Conservation (phyloP, 2,113 vertebrate species). For the Apteryx mantelli region DNA sequence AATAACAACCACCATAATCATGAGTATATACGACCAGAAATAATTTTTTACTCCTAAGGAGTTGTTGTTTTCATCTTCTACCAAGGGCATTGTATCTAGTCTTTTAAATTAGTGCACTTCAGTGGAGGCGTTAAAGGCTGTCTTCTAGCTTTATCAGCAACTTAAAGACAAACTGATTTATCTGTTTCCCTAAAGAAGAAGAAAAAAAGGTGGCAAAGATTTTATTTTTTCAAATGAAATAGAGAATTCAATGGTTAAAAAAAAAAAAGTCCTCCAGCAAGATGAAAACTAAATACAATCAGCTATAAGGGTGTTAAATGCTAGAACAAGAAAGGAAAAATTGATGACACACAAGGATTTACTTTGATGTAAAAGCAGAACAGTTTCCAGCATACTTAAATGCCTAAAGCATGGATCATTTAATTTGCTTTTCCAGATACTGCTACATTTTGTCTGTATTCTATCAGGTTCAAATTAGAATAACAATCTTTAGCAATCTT, state of each 20-base stretch:
- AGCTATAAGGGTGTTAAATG: neutral
- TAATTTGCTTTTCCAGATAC: neutral
- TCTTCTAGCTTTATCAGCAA: conserved; percentile 1
- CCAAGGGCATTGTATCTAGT: neutral
- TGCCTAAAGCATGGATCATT: neutral
- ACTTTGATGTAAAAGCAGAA: neutral
- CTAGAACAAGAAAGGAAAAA: neutral
- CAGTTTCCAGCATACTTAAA: neutral
- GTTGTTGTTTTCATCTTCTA: neutral
- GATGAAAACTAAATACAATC: neutral
- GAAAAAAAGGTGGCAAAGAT: neutral
- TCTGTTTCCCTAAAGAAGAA: neutral
- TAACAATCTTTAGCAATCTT: neutral
- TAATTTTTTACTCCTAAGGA: neutral
- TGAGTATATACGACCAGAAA: neutral
- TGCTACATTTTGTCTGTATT: neutral
- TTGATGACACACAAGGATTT: neutral
- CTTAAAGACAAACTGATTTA: neutral
- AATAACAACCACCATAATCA: conserved; percentile 45
- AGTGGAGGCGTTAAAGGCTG: neutral
- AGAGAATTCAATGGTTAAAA: neutral
- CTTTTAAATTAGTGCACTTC: neutral
- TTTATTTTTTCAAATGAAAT: neutral
- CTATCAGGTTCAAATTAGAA: neutral
- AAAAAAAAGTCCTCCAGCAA: neutral